A percentile compares a stretch with the other conserved stretches of the same genome.
Evolutionary conservation across 2,797 vertebrate species (phyloP).

Genomic region (Hybognathus amarus): DNA sequence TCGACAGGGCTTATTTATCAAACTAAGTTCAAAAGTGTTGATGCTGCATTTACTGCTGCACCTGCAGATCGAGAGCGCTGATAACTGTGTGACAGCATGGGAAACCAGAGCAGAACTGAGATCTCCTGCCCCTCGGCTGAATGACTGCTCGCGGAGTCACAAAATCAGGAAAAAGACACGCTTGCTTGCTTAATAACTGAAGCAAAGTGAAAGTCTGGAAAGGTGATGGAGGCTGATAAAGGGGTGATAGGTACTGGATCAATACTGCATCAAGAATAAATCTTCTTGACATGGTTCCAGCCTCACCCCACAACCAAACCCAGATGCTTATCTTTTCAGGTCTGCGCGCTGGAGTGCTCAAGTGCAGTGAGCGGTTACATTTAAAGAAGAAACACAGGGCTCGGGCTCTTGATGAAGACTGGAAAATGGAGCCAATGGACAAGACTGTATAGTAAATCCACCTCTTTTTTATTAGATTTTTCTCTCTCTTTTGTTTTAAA

Average conservation of each 20-base stretch:
- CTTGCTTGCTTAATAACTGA: slow-evolving; percentile 11
- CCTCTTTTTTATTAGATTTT: not conserved
- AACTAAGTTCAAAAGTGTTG: slow-evolving; percentile 38
- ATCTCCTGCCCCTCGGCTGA: slow-evolving; percentile 6
- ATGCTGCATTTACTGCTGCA: slow-evolving; percentile 41
- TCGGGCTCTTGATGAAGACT: not conserved
- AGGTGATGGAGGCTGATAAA: slow-evolving; percentile 13
- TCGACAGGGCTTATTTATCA: slow-evolving; percentile 40
- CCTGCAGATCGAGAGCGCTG: slow-evolving; percentile 26
- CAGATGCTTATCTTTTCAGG: slow-evolving; percentile 33
- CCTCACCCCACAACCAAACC: not conserved
- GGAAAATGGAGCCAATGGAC: not conserved
- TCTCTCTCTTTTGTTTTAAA: too few species aligned
- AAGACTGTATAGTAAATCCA: not conserved
- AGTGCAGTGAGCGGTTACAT: not conserved
- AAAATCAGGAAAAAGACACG: slow-evolving; percentile 19
- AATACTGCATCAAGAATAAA: slow-evolving; percentile 31
- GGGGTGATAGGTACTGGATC: slow-evolving; percentile 24
- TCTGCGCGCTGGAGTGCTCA: not conserved
- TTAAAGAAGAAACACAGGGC: not conserved
- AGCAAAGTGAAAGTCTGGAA: slow-evolving; percentile 18
- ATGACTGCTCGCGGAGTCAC: not conserved
- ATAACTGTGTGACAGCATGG: slow-evolving; percentile 29
- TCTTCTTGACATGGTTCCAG: slow-evolving; percentile 13
- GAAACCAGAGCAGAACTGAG: slow-evolving; percentile 59